Evolutionary conservation across 2,888 invertebrate genomes (phyloP).

Genomic region (Pheosia tremula): DNA sequence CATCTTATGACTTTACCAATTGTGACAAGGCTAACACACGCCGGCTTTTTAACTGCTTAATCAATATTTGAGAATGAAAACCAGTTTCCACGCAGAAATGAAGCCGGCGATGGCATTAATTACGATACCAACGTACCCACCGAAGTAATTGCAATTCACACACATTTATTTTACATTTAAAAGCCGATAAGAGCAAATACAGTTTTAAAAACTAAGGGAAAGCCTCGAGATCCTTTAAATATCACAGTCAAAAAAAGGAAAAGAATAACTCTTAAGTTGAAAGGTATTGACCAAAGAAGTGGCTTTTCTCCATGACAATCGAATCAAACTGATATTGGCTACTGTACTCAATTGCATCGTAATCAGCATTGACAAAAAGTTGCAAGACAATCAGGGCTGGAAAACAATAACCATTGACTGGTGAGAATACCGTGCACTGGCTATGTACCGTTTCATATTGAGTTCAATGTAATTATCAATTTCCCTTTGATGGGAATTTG

Average conservation of each 20-base stretch:
- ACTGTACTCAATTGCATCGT: constrained; percentile 31
- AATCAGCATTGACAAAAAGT: constrained; percentile 38
- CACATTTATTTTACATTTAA: not conserved
- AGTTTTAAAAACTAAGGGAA: too few relatives aligned
- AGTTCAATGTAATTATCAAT: constrained; percentile 33
- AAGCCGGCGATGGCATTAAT: not conserved
- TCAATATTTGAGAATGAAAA: constrained; percentile 20
- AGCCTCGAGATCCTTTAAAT: too few relatives aligned
- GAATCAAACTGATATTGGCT: constrained; percentile 19
- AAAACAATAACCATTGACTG: constrained; percentile 44
- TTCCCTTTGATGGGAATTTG: constrained; percentile 24
- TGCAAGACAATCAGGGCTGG: constrained; percentile 21
- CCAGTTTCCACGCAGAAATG: constrained; percentile 5
- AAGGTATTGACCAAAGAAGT: not conserved
- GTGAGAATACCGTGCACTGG: constrained; percentile 47
- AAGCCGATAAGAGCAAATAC: too few relatives aligned
- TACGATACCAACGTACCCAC: not conserved
- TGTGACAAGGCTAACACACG: constrained; percentile 18
- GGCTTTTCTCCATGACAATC: constrained; percentile 1
- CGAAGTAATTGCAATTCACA: not conserved
- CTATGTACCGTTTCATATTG: constrained; percentile 39
- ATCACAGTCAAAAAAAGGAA: too few relatives aligned
- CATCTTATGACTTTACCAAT: constrained; percentile 25
- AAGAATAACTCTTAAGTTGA: not conserved
- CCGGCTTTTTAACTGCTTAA: constrained; percentile 7